Base-by-base conservation (phyloP, 2,113 vertebrate genomes). In the Brachyhypopomus gauderio region DNA sequence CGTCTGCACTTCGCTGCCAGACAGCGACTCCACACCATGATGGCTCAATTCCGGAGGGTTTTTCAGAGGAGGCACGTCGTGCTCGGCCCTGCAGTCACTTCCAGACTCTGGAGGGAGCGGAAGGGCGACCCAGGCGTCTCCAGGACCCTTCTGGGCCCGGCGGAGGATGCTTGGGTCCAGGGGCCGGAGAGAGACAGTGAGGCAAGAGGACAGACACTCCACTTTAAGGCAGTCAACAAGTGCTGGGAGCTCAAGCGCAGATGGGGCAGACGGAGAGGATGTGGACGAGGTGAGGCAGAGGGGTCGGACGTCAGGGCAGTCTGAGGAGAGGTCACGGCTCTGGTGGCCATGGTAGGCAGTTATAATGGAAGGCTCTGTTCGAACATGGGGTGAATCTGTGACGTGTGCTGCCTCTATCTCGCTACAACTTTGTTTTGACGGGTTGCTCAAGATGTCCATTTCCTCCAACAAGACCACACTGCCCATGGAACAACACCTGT, bases 181-280 rank as follows among this genome's bases (percentile, higher is more conserved):
- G 70, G 30, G 78, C 6, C 36, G 78, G 36, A 86, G 75, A 0
- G 58, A 11, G 16, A 86, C 84, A 4, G 41, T 62, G 3, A 86
- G 55, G 62, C 77, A 73, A 25, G 84, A 86, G 30, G 75, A 78
- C 41, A 83, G n/a, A 59, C 84, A 86, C n/a, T 83, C 74, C 12
- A 59, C 52, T 20, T 83, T 86, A 16, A 86, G 81, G 56, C 20
- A 62, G 14, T 80, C 84, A 38, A 63, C 36, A 5, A 78, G 78
- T 0, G 30, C 52, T 23, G 76, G 25, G 17, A 20, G 16, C 16
- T 63, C 63, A 69, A 3, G 0, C 4, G 11, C 7, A 48, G 66
- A 14, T 19, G 84, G 25, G 62, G 30, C 4, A 4, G 48, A n/a
- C 23, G 11, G 8, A 12, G 73, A 75, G 22, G 62, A 69, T 23